phyloP scores from a whole-genome alignment of 2,113 vertebrate genomes.

The Ondatra zibethicus region DNA sequence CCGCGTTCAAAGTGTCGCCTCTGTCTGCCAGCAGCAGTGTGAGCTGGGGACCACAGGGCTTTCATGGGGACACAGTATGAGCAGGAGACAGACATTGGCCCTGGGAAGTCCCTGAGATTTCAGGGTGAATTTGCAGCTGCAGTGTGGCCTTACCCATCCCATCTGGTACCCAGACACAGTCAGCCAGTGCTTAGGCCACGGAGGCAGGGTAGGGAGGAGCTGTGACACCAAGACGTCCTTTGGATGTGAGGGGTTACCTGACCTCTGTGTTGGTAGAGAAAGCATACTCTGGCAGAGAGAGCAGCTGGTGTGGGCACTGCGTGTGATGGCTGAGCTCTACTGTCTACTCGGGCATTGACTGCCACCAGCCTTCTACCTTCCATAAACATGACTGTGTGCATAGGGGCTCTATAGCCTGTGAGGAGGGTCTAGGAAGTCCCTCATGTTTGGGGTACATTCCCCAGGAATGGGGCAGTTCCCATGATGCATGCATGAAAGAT shows the following conservation, averaged over 20 bases:
- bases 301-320: neutral
- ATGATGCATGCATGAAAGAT: neutral
- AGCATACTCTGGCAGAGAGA: neutral
- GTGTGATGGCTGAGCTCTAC: neutral
- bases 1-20: neutral
- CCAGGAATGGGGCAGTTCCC: no score
- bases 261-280: neutral
- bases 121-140: neutral
- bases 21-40: neutral
- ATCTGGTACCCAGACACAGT: neutral
- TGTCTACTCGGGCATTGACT: neutral
- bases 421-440: neutral
- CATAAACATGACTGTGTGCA: neutral
- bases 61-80: neutral
- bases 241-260: neutral
- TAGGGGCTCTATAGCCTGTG: neutral
- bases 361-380: neutral
- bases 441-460: neutral
- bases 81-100: neutral
- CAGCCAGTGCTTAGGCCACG: neutral
- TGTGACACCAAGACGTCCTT: neutral
- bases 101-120: neutral
- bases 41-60: neutral
- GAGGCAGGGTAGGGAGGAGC: fast-evolving
- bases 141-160: neutral